phyloP scores from a whole-genome alignment of 2,797 vertebrate genomes.

The Crenuchus spilurus region DNA sequence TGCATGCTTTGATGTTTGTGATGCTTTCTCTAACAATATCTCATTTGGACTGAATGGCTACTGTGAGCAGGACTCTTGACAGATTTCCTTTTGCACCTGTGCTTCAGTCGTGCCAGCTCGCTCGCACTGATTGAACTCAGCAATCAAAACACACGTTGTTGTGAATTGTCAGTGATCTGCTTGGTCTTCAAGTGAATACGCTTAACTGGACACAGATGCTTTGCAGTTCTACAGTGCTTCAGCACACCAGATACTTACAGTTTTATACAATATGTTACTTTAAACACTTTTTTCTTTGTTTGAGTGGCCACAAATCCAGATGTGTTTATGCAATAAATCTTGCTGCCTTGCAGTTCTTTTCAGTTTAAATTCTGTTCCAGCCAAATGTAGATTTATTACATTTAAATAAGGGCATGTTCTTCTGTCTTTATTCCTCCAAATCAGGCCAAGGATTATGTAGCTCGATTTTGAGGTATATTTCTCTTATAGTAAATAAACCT shows the following conservation, averaged over 20 bases:
- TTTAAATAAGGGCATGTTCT: constrained; percentile 1
- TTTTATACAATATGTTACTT: constrained; percentile 14
- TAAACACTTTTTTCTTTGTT: background rate
- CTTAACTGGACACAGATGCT: constrained; percentile 29
- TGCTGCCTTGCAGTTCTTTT: background rate
- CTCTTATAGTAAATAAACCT: background rate
- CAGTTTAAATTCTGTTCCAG: background rate
- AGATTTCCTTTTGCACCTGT: constrained; percentile 26
- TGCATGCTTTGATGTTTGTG: background rate
- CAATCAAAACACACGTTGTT: constrained; percentile 6
- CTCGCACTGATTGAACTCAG: constrained; percentile 9
- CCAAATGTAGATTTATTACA: constrained; percentile 20
- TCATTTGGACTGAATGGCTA: background rate
- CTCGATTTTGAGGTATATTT: constrained; percentile 12
- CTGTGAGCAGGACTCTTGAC: constrained; percentile 16
- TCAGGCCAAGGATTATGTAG: constrained; percentile 26
- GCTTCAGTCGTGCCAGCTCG: constrained; percentile 4
- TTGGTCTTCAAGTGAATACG: background rate
- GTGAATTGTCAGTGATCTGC: constrained; percentile 23
- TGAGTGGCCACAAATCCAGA: constrained; percentile 12
- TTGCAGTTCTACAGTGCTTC: constrained; percentile 2
- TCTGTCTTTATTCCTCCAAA: background rate
- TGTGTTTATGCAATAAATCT: constrained; percentile 22
- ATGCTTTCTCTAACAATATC: constrained; percentile 3
- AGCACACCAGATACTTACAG: constrained; percentile 7